Conservation (phyloP, 2,888 invertebrate genomes). For the Sesamia inferens region DNA sequence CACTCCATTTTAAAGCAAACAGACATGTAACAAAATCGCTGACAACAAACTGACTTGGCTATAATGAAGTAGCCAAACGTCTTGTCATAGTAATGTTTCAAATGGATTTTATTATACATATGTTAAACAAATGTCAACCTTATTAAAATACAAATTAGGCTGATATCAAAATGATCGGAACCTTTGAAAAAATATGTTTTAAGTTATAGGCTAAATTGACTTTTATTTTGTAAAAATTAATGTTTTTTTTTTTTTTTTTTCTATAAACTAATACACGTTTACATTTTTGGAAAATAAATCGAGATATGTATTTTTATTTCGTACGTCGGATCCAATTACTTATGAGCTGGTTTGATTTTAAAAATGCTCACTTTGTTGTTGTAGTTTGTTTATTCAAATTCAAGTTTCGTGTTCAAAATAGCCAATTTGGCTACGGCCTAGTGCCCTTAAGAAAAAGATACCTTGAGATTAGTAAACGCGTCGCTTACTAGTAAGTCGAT, state of each 20-base stretch:
- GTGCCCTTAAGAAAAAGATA: neutral
- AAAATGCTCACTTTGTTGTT: slow-evolving; percentile 4
- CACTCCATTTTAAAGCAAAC: slow-evolving; percentile 15
- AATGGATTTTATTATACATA: no score
- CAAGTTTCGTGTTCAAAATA: neutral
- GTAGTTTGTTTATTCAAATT: slow-evolving; percentile 1
- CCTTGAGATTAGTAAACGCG: no score
- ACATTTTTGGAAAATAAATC: no score
- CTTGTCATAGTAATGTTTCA: neutral
- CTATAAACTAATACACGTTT: no score
- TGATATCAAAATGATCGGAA: no score
- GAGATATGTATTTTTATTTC: neutral
- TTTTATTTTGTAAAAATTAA: no score
- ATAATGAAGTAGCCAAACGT: slow-evolving; percentile 10
- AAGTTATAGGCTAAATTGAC: no score
- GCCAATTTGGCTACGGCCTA: neutral
- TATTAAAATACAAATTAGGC: no score
- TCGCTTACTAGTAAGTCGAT: no score
- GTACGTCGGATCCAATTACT: slow-evolving; percentile 17
- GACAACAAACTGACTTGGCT: slow-evolving; percentile 20
- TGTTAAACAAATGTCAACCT: no score
- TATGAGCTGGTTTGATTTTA: neutral
- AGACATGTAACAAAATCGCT: slow-evolving; percentile 4
- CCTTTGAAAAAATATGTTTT: no score
- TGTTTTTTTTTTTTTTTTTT: no score